Base-by-base conservation (phyloP, 1,140 invertebrate species). In the Drosophila watanabei region DNA sequence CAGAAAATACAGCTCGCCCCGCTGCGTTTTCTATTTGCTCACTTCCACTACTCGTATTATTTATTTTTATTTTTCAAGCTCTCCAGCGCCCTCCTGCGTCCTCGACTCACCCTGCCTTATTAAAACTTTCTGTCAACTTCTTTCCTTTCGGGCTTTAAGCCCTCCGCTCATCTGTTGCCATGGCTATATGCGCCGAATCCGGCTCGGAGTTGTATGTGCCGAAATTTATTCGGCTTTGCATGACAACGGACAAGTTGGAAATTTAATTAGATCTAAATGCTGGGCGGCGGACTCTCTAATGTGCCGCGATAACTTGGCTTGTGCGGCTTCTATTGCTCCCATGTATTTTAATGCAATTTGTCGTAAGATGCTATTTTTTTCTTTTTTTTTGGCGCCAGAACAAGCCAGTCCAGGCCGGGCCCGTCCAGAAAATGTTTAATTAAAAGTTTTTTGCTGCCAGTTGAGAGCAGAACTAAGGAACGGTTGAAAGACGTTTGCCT, bases 191-290 rank as follows among this genome's bases (percentile, higher is more conserved):
- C 52, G 45, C 39, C 35, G 35, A 35, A 46, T 52, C 62, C 48
- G 39, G 28, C 41, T 41, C 49, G 32, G 69, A 39, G 43, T 20
- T 71, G 46, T 69, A 71, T 80, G 51, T 52, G 52, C 54, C 65
- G 64, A 57, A 75, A 75, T 75, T 69, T 86, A 78, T 79, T 78
- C 73, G 80, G 80, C 86, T 82, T 87, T 87, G 79, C 87, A 86
- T 80, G 86, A 80, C 86, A 90, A 90, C 86, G 61, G 37, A 73
- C 35, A 79, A 85, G 79, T 72, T 59, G 76, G 78, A 83, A 79
- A 90, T 90, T 90, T 90, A 90, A 90, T 90, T 90, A 90, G 82
- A 90, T 90, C 89, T 90, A 90, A 89, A 89, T 71, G 79, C 85
- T 70, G 77, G 70, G 45, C 70, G 68, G 70, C 68, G 68, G 75